Evolutionary conservation across 30 jellyfish, hydroid and myxozoan species (phyloP), one percentile per base, ranked within the genome.

Genomic region (Cassiopea xamachana): DNA sequence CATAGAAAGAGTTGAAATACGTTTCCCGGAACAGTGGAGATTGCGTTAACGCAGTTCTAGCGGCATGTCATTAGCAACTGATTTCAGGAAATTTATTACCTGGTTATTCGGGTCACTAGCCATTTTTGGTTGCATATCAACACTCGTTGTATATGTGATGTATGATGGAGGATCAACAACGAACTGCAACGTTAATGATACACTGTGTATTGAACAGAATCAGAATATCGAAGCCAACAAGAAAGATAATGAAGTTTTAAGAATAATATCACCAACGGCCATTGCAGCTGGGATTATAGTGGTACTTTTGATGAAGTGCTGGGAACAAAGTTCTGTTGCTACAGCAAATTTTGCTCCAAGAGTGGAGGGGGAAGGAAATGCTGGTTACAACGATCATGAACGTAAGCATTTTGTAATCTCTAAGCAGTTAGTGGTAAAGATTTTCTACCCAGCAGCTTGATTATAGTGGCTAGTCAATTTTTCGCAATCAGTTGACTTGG

Each of bases 101-200:
- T 82, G 90, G 90, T 2, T 82, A 1, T 82, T 73, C 48, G 90
- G 90, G 17, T 82, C 90, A 73, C 46, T 82, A 60, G 71, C 81
- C 17, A 80, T 70, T 18, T 82, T 82, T 82, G 90, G 90, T 15
- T 82, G 80, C 77, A 82, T 82, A 19, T 73, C 90, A 45, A 82
- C 90, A 10, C 19, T 82, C 9, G 68, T 82, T 82, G 90, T 80
- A 15, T 82, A 64, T 48, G 48, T 70, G 27, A 49, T 82, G 55
- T 82, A 82, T 67, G 80, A 82, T 46, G 60, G 68, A 48, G 48
- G 68, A 58, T 2, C 79, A 7, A 18, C 82, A 12, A 50, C 39
- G n/a, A 39, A 62, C 68, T 82, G 90, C 71, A 7, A 78, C 7
- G 60, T 39, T 6, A 55, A 67, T 82, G 80, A 80, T 46, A 49